A percentile compares a stretch with the other conserved stretches of the same genome.
Evolutionary conservation across 2,113 vertebrate genomes (phyloP).

Genomic region (Nothoprocta pentlandii): DNA sequence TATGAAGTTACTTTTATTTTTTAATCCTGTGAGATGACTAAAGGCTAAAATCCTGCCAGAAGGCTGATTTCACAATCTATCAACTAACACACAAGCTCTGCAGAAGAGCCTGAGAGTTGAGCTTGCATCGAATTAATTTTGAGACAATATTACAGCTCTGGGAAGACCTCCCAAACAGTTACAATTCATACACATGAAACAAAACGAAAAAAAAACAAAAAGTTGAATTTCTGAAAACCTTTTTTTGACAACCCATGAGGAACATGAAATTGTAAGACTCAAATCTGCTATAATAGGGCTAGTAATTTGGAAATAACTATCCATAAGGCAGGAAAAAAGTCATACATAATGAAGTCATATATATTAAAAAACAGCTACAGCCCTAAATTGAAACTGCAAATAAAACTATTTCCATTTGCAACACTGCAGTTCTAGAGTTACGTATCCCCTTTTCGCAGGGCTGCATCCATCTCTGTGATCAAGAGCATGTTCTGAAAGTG

Average conservation of each 20-base stretch:
- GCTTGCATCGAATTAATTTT: neutral
- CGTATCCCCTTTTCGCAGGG: neutral
- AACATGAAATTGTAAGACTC: neutral
- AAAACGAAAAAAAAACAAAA: neutral
- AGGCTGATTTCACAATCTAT: neutral
- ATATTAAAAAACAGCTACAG: neutral
- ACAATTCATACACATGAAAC: neutral
- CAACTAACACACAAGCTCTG: neutral
- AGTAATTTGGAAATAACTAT: neutral
- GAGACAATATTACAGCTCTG: neutral
- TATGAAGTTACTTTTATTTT: neutral
- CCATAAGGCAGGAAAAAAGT: neutral
- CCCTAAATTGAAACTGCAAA: neutral
- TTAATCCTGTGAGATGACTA: neutral
- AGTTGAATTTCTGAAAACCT: no score
- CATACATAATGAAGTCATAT: rapidly evolving
- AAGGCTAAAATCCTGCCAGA: neutral
- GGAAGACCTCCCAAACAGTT: neutral
- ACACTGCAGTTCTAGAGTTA: neutral
- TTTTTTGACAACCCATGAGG: neutral
- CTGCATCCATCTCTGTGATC: neutral
- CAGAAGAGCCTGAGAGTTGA: neutral
- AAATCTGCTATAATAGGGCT: neutral
- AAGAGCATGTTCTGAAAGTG: neutral
- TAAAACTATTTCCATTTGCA: neutral